These are phyloP conservation scores for Chinchilla lanigera DNA, from an alignment of 2,113 vertebrate species.

Conservation along the genomic window DNA sequence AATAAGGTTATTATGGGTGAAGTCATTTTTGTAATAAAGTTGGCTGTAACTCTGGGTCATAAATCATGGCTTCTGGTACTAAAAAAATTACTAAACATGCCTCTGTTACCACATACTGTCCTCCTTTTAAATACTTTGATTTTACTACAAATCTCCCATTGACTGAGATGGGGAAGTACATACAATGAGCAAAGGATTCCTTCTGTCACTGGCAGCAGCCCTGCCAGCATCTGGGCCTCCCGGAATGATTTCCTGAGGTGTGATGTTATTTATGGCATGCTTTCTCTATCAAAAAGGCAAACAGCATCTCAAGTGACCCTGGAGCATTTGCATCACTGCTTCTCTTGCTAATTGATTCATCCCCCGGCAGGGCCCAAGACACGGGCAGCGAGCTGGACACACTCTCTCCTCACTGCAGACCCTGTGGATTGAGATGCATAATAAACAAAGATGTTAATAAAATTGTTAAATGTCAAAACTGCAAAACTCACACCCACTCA, in stretches of 20 bases:
- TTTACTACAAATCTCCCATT: constrained; percentile 82
- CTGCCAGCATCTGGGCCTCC: constrained; percentile 69
- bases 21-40: constrained; percentile 87
- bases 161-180: constrained; percentile 68
- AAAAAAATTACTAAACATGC: constrained; percentile 80
- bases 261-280: constrained; percentile 79
- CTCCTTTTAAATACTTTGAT: constrained; percentile 85
- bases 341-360: constrained; percentile 82
- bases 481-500: constrained; percentile 25
- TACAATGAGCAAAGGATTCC: constrained; percentile 76
- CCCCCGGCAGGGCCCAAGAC: constrained; percentile 70
- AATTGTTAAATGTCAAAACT: constrained; percentile 77
- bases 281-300: constrained; percentile 83
- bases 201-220: constrained; percentile 62
- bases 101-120: constrained; percentile 79
- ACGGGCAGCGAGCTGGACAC: constrained; percentile 56
- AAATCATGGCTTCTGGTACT: constrained; percentile 84
- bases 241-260: constrained; percentile 79
- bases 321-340: constrained; percentile 76
- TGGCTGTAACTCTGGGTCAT: constrained; percentile 84
- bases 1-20: constrained; percentile 84
- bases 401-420: constrained; percentile 22
- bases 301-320: constrained; percentile 74
- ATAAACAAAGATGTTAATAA: constrained; percentile 76
- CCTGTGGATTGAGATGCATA: constrained; percentile 35